Evolutionary conservation across 2,797 vertebrate species (phyloP), one percentile per base, ranked within the genome.

Genomic region (Calcarius lapponicus): DNA sequence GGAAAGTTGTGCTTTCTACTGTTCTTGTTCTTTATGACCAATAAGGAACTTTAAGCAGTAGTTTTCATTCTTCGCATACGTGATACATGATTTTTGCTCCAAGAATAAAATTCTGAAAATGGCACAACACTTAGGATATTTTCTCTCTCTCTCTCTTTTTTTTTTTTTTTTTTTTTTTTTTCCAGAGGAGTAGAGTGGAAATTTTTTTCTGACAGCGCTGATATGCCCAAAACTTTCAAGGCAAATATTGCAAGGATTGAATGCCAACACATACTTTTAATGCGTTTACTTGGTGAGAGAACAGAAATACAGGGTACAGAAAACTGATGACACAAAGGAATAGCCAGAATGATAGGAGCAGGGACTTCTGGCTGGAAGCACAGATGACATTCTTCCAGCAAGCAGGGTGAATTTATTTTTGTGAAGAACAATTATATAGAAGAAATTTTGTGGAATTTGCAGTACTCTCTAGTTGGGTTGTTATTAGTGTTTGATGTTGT

Each of bases 241-340:
- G 40, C 24, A 91, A 80, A 57, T 94, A 86, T 90, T 96, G 72
- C 8, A 12, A 81, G 72, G 48, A 65, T 54, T 95, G 96, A 95
- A 86, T 57, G 43, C 20, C 54, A 92, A 21, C 20, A 29, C 73
- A 95, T 79, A 40, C 11, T 42, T 93, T 45, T 86, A 93, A 81
- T 96, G 91, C 34, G 60, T 96, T 93, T 95, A 70, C 50, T 81
- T 95, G 76, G 29, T 81, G 87, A 79, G 58, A 43, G 57, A 92
- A 61, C 36, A 70, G 80, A 96, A 94, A 93, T 80, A 31, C 40
- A 91, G 38, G 32, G 88, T 94, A 65, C 3, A 71, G 80, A 96
- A 89, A 97, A 86, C 11, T 51, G 66, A 91, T 97, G 97, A 93
- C 36, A 62, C 61, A 14, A 91, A 90, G 80, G 88, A 81, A 87